Conservation (phyloP, 2,113 vertebrate genomes). For the Oplegnathus fasciatus region DNA sequence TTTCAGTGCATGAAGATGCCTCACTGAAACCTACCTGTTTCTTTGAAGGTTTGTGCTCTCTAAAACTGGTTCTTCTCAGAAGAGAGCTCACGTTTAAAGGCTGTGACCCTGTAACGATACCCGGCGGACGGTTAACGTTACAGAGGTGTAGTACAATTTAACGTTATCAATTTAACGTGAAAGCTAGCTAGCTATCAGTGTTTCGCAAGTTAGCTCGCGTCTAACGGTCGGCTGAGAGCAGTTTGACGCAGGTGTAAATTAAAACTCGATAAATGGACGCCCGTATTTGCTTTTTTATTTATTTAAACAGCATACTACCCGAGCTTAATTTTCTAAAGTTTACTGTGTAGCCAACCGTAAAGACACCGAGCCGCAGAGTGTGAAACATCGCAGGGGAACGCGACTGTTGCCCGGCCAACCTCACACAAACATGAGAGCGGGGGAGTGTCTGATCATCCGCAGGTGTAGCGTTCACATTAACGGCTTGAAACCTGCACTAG, state of each 20-base stretch:
- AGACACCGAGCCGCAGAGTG: slow-evolving; percentile 42
- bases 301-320: neutral
- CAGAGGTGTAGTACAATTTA: neutral
- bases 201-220: neutral
- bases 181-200: slow-evolving; percentile 45
- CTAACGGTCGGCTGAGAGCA: neutral
- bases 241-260: slow-evolving; percentile 16
- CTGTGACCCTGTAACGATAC: neutral
- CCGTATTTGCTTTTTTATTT: neutral
- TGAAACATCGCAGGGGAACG: slow-evolving; percentile 63
- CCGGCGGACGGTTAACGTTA: neutral
- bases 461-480: slow-evolving; percentile 62
- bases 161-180: neutral
- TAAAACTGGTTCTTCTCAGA: neutral
- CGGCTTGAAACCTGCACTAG: neutral
- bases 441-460: slow-evolving; percentile 51
- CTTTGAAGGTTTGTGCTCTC: neutral
- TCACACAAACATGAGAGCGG: slow-evolving; percentile 67
- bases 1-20: slow-evolving; percentile 1
- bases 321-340: slow-evolving; percentile 27
- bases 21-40: neutral
- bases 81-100: neutral
- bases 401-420: slow-evolving; percentile 70
- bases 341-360: neutral
- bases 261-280: neutral